phyloP scores from a whole-genome alignment of 2,888 invertebrate species.

The Lasioglossum figueresi region DNA sequence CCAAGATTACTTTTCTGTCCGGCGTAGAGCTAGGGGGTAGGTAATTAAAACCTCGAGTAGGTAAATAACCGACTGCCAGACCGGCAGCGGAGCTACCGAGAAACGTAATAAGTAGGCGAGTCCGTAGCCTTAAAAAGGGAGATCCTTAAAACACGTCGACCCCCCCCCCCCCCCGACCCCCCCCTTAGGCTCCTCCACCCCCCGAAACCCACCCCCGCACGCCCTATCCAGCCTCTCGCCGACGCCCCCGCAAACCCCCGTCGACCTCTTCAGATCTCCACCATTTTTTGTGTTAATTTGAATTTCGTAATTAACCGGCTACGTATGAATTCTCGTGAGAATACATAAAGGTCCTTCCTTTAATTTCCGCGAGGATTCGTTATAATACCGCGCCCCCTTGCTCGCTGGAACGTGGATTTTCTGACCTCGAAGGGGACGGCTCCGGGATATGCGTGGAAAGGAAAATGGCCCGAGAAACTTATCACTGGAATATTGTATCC shows the following conservation, averaged over 20 bases:
- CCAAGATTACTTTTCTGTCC: constrained; percentile 74
- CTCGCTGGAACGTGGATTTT: constrained; percentile 71
- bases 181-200: constrained; percentile 41
- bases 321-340: constrained; percentile 77
- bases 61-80: constrained; percentile 82
- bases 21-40: constrained; percentile 69
- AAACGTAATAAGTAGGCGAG: constrained; percentile 79
- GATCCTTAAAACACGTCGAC: constrained; percentile 81
- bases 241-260: constrained; percentile 43
- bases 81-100: constrained; percentile 72
- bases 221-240: constrained; percentile 34
- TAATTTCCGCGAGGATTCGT: constrained; percentile 81
- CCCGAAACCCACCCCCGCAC: background rate
- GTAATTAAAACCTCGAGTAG: constrained; percentile 84
- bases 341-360: constrained; percentile 80
- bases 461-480: constrained; percentile 64
- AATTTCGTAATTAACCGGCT: constrained; percentile 83
- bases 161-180: background rate
- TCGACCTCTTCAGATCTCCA: constrained; percentile 71
- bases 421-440: constrained; percentile 70
- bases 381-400: constrained; percentile 69
- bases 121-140: constrained; percentile 78
- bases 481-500: constrained; percentile 59
- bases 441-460: constrained; percentile 49
- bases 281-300: constrained; percentile 84